A percentile compares a stretch with the other conserved stretches of the same genome.
Conservation (phyloP, 2,797 vertebrate genomes). For the Heliangelus exortis region DNA sequence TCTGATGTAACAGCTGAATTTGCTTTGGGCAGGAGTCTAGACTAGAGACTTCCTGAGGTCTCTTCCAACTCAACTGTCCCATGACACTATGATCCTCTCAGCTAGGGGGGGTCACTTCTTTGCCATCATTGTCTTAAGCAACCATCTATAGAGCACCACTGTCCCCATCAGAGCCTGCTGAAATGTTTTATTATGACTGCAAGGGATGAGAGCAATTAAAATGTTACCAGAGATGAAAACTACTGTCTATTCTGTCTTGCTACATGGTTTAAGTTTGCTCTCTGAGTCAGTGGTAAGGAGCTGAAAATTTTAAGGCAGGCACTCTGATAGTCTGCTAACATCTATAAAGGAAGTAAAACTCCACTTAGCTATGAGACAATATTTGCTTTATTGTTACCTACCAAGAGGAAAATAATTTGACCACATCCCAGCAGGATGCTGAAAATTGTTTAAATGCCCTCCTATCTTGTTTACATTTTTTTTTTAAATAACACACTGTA, state of each 20-base stretch:
- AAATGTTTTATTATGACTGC: not conserved
- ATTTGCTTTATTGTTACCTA: conserved; percentile 5
- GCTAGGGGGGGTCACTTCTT: not conserved
- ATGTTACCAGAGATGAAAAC: not conserved
- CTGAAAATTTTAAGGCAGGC: not conserved
- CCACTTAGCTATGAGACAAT: not conserved
- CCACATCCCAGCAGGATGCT: not conserved
- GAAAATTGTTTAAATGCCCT: not conserved
- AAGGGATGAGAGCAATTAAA: not conserved
- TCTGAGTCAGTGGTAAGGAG: not conserved
- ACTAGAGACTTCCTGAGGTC: not conserved
- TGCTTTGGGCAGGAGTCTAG: not conserved
- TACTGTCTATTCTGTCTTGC: not conserved
- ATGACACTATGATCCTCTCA: not conserved
- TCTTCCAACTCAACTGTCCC: not conserved
- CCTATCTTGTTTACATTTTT: not conserved
- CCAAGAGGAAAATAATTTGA: not conserved
- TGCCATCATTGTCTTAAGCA: not conserved
- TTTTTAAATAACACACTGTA: not conserved
- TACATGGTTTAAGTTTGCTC: not conserved
- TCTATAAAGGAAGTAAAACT: not conserved
- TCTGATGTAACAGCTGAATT: not conserved
- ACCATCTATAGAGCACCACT: rapidly evolving
- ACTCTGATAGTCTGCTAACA: not conserved
- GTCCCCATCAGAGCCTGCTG: not conserved